phyloP scores from a whole-genome alignment of 2,113 vertebrate species.

The Clinocottus analis region DNA sequence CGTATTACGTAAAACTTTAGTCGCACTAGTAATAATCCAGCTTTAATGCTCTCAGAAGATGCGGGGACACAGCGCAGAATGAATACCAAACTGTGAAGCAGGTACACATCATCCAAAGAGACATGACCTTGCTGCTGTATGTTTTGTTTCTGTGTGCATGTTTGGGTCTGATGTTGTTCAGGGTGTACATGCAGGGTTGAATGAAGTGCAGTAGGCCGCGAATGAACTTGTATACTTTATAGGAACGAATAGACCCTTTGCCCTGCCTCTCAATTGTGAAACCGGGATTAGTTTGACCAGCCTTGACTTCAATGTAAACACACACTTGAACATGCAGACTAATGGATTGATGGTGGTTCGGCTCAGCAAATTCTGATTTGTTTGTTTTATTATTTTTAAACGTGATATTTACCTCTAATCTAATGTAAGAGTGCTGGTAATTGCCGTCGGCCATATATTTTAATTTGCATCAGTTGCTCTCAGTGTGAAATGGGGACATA shows the following conservation, averaged over 20 bases:
- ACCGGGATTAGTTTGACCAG: slow-evolving; percentile 19
- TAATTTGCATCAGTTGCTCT: neutral
- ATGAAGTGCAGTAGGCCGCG: neutral
- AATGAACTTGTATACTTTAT: slow-evolving; percentile 21
- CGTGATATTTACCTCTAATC: slow-evolving; percentile 21
- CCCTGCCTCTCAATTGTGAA: slow-evolving; percentile 8
- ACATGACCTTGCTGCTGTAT: slow-evolving; percentile 23
- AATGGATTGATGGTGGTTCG: slow-evolving; percentile 23
- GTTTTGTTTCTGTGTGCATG: slow-evolving; percentile 11
- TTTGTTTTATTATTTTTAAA: slow-evolving; percentile 29
- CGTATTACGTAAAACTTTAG: neutral
- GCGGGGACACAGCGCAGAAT: neutral
- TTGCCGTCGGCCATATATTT: slow-evolving; percentile 1
- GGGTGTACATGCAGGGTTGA: neutral
- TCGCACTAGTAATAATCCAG: neutral
- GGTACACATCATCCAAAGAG: slow-evolving; percentile 8
- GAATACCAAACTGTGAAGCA: slow-evolving; percentile 9
- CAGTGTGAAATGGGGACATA: neutral
- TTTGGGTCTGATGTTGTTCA: slow-evolving; percentile 21
- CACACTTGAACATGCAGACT: slow-evolving; percentile 19
- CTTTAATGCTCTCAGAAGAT: slow-evolving; percentile 1
- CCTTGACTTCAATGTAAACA: no score
- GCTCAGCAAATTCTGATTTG: neutral
- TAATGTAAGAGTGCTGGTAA: slow-evolving; percentile 29
- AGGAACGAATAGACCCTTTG: slow-evolving; percentile 15